Evolutionary conservation across 2,888 invertebrate genomes (phyloP), one percentile per base, ranked within the genome.

Genomic region (Strigamia maritima): DNA sequence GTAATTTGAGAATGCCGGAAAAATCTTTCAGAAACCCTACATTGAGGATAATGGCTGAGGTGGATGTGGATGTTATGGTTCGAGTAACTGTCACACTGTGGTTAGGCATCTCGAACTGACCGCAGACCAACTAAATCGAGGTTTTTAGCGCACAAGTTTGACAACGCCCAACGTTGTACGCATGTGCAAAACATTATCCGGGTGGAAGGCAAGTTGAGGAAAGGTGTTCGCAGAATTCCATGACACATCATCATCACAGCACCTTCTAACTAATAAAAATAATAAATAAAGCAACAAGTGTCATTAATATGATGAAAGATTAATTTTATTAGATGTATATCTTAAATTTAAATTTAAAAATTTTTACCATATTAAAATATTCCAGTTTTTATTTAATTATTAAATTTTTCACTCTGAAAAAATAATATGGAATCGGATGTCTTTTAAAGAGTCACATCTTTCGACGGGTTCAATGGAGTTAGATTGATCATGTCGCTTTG

Each of bases 31-130:
- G 14, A 38, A 26, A 75, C 3, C 75, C 31, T 16, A 28, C 26
- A n/a, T 75, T 75, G n/a, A 75, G 75, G 16, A 75, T 75, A 10
- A 26, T 75, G n/a, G 75, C 75, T n/a, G 2, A 75, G 75, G 31
- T 10, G 75, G 28, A 31, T 28, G 31, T 24, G 12, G 75, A n/a
- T 35, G 31, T 75, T 38, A 28, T 75, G 38, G 75, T 75, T 38
- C 75, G 6, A 28, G 28, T 75, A 4, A 75, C 31, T 31, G 75
- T 75, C n/a, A 75, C 75, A n/a, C 16, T 31, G 35, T 75, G 75
- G n/a, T 24, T 26, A 26, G 75, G 60, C 60, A 60, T 60, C 60
- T 60, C 19, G 60, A 60, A 22, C 22, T 10, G 60, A 60, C 24
- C 24, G 19, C 60, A 24, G 19, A 22, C 2, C n/a, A n/a, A n/a